Evolutionary conservation across 1,140 invertebrate genomes (phyloP).

Genomic region (Drosophila fuyamai): DNA sequence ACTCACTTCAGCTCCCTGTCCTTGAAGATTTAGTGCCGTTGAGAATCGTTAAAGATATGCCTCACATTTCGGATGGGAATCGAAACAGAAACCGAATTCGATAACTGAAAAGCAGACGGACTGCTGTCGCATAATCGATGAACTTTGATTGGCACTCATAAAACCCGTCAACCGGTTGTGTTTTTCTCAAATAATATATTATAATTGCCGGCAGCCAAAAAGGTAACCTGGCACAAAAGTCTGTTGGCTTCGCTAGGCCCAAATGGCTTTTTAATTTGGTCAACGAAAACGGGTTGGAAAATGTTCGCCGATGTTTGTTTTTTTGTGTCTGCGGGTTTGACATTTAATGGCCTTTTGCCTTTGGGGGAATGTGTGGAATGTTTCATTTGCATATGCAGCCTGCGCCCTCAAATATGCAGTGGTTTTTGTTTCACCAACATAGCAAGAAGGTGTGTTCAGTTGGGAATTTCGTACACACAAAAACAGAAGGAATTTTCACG

Average conservation of each 20-base stretch:
- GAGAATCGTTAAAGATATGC: conserved; percentile 65
- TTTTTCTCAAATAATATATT: conserved; percentile 28
- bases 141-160: conserved; percentile 42
- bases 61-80: conserved; percentile 19
- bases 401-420: conserved; percentile 63
- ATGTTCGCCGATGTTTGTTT: conserved; percentile 27
- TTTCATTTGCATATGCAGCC: conserved; percentile 45
- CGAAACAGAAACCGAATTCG: conserved; percentile 8
- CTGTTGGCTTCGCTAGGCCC: conserved; percentile 29
- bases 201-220: conserved; percentile 34
- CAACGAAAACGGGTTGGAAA: conserved; percentile 56
- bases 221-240: conserved; percentile 46
- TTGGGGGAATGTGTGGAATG: conserved; percentile 30
- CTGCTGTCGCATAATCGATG: conserved; percentile 76
- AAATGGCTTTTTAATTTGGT: conserved; percentile 63
- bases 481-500: not conserved
- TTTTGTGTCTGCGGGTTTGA: conserved; percentile 37
- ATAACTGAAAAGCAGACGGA: conserved; percentile 26
- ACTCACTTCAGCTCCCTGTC: conserved; percentile 65
- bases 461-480: conserved; percentile 22
- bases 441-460: conserved; percentile 44
- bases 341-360: conserved; percentile 39
- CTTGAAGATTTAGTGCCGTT: conserved; percentile 77
- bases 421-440: conserved; percentile 30
- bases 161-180: conserved; percentile 39